Base-by-base conservation (phyloP, 2,888 invertebrate genomes). In the Erebia aethiops region DNA sequence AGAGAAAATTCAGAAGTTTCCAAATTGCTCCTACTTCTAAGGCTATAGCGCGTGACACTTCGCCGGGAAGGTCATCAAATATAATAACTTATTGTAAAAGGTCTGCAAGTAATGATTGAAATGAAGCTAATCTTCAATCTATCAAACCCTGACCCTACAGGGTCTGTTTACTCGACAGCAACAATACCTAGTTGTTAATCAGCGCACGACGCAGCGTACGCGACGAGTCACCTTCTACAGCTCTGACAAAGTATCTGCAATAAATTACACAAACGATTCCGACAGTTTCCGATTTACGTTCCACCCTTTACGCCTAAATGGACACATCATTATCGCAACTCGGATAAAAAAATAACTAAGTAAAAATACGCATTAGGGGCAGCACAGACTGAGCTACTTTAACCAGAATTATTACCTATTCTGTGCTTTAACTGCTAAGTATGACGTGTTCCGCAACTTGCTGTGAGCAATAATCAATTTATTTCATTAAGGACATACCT, bases 321-420 rank as follows among this genome's bases (percentile, higher is more conserved):
- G n/a, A 35, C 58, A n/a, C 58, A 16, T 16, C 52, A n/a, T n/a
- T 51, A 51, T n/a, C n/a, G 4, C 16, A 52, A 16, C 52, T n/a
- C 52, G 52, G 52, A 7, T 58, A 35, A 58, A 58, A 35, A 58
- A n/a, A n/a, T 58, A 58, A 13, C 58, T n/a, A 41, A n/a, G 3
- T 2, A n/a, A n/a, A n/a, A n/a, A n/a, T n/a, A n/a, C n/a, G n/a
- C 41, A 58, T n/a, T 58, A n/a, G 9, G 16, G 52, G n/a, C 9
- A 52, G 16, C 16, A 8, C 51, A 14, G 7, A 51, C 51, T 14
- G 51, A n/a, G n/a, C 10, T 8, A 43, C 43, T 43, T 43, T 10
- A 26, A 4, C 26, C n/a, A n/a, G n/a, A n/a, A n/a, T n/a, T n/a
- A n/a, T n/a, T n/a, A n/a, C n/a, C n/a, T n/a, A n/a, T n/a, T n/a